Evolutionary conservation across 2,113 vertebrate genomes (phyloP).

Genomic region (Actinemys pallida): DNA sequence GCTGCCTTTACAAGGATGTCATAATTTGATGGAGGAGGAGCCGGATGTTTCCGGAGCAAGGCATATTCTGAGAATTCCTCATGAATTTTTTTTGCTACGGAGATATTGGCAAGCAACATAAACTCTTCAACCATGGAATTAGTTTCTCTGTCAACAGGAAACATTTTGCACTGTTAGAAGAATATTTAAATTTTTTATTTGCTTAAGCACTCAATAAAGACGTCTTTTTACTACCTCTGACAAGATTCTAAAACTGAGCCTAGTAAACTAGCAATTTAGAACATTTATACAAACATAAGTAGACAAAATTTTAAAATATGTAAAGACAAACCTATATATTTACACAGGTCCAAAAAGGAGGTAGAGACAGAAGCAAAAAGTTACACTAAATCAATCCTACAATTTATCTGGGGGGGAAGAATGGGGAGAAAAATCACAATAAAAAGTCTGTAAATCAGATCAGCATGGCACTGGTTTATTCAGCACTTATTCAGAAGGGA

Average conservation of each 20-base stretch:
- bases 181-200: background rate
- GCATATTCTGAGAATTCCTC: constrained; percentile 97
- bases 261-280: background rate
- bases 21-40: constrained; percentile 96
- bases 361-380: background rate
- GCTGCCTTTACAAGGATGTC: constrained; percentile 94
- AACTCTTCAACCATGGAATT: constrained; percentile 99
- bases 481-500: background rate
- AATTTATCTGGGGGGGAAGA: background rate
- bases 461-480: background rate
- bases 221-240: background rate
- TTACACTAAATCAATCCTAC: background rate
- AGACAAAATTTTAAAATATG: background rate
- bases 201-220: background rate
- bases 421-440: background rate
- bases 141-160: constrained; percentile 88
- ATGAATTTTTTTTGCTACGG: constrained; percentile 96
- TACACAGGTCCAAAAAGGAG: background rate
- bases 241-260: background rate
- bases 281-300: background rate
- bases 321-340: background rate
- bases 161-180: constrained; percentile 34
- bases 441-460: background rate
- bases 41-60: constrained; percentile 94
- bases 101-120: constrained; percentile 98